Base-by-base conservation (phyloP, 2,888 invertebrate genomes). In the Amphipyra tragopoginis region DNA sequence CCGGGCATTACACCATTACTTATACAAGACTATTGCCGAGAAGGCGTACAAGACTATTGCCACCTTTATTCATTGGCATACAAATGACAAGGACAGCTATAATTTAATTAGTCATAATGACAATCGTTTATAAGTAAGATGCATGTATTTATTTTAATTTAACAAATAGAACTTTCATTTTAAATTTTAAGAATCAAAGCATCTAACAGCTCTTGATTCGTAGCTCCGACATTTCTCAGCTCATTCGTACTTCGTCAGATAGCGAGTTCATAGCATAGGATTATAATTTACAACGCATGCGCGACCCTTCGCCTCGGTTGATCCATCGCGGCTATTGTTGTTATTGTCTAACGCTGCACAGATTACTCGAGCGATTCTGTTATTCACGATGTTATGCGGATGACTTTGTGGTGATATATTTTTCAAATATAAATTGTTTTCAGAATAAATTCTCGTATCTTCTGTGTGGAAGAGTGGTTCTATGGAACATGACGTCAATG, bases 271-370 rank as follows among this genome's bases (percentile, higher is more conserved):
- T 52, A 67, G 61, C 67, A 38, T 44, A 57, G 79, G 79, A 75
- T 78, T 71, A 77, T 78, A 77, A 88, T 86, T 86, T 86, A 87
- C 82, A 78, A 83, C 82, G 83, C 84, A 84, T 82, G 83, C 85
- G 79, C 86, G 86, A 86, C 84, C 85, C 80, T 64, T 69, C 65
- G 65, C 72, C 77, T 72, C 56, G 42, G 62, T 71, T 75, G 79
- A 80, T 81, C 77, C 77, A 80, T 79, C 83, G 73, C 45, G 40
- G 64, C 69, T 60, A 71, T 78, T 70, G 76, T 82, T 77, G 75
- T 79, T 79, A 71, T 72, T 75, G 72, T 72, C 59, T 78, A 64
- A 43, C 26, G 49, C 39, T 56, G 60, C 53, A 36, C 45, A 75
- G 75, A 78, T 77, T 72, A 64, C 59, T 33, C 14, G 44, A 45